These are phyloP conservation scores for Sciurus vulgaris DNA, from an alignment of 2,797 vertebrate species.

Conservation along the genomic window DNA sequence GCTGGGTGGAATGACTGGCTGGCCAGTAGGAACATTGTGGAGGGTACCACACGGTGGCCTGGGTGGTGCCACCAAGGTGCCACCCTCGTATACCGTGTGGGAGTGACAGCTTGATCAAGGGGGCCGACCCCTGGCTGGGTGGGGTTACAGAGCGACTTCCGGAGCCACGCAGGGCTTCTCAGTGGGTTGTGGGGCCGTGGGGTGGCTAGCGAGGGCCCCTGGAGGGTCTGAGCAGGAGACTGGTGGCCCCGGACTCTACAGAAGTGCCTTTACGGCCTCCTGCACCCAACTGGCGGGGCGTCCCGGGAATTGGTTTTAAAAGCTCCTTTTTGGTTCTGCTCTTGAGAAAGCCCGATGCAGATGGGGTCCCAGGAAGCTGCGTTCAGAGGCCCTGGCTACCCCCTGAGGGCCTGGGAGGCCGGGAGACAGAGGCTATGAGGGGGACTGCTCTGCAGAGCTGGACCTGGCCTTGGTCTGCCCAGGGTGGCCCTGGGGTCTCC, in stretches of 20 bases:
- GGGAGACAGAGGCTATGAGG: neutral
- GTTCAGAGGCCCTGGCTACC: neutral
- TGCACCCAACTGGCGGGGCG: rapidly evolving
- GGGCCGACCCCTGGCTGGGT: neutral
- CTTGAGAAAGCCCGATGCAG: neutral
- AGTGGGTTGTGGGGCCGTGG: neutral
- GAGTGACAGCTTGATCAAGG: rapidly evolving
- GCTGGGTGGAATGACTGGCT: no score
- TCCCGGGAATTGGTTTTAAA: neutral
- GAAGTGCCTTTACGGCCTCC: no score
- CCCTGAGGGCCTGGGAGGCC: rapidly evolving
- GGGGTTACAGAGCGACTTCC: neutral
- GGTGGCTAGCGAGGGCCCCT: neutral
- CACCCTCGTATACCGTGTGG: rapidly evolving
- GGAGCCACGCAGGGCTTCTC: neutral
- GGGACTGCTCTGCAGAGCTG: rapidly evolving
- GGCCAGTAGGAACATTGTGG: no score
- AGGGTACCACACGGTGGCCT: rapidly evolving
- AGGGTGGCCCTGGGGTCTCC: no score
- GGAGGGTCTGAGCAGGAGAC: no score
- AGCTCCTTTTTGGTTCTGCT: neutral
- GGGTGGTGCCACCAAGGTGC: rapidly evolving
- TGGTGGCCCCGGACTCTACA: rapidly evolving
- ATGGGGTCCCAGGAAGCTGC: neutral
- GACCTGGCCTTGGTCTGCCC: neutral